phyloP scores from a whole-genome alignment of 2,888 invertebrate species.

The Villa cingulata region DNA sequence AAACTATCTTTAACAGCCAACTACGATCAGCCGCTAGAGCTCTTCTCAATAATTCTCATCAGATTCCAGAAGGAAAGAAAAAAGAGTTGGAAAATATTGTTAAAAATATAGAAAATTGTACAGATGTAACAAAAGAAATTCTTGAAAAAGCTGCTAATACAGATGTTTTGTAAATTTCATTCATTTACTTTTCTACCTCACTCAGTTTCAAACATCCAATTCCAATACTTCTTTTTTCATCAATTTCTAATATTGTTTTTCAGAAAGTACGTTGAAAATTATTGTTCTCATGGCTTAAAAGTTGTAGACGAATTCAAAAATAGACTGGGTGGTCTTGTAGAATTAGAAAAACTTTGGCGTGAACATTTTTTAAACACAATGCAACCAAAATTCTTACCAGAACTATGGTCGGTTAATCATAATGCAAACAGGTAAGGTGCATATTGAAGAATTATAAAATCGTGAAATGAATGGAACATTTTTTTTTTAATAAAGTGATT shows the following conservation, averaged over 20 bases:
- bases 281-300: slow-evolving; percentile 42
- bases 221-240: neutral
- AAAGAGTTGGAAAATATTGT: slow-evolving; percentile 39
- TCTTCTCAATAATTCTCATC: slow-evolving; percentile 34
- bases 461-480: too few species aligned
- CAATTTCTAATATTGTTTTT: neutral
- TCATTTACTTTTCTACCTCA: too few species aligned
- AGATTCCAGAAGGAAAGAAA: slow-evolving; percentile 41
- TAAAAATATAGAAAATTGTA: slow-evolving; percentile 38
- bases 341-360: slow-evolving; percentile 60
- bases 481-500: neutral
- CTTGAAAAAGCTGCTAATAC: slow-evolving; percentile 39
- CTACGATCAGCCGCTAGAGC: slow-evolving; percentile 48
- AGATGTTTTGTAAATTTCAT: slow-evolving; percentile 38
- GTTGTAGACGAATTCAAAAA: slow-evolving; percentile 46
- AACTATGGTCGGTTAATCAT: slow-evolving; percentile 62
- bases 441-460: too few species aligned
- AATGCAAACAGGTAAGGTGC: slow-evolving; percentile 46
- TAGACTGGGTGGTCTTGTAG: slow-evolving; percentile 44
- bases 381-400: slow-evolving; percentile 56
- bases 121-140: slow-evolving; percentile 38
- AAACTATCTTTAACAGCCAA: slow-evolving; percentile 31
- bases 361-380: slow-evolving; percentile 59
- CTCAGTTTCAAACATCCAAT: neutral
- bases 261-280: slow-evolving; percentile 38